Percentiles rank a stretch among this genome's conserved stretches.
These are phyloP conservation scores for Branchipolynoe longqiensis DNA, from an alignment of 2,888 invertebrate genomes.

Conservation along the genomic window DNA sequence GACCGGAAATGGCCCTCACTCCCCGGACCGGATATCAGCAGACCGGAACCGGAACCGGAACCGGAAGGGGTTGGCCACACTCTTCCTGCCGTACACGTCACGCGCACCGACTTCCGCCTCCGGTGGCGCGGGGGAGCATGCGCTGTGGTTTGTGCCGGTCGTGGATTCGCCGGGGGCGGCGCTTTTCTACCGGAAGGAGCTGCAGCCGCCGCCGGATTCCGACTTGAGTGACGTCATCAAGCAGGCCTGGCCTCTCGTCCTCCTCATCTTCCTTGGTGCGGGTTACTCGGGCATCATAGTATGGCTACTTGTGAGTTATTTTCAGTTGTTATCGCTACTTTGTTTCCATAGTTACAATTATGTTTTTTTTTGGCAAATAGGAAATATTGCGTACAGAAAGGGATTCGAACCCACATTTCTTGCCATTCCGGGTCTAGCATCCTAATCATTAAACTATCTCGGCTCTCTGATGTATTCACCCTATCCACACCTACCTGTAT, in stretches of 20 bases:
- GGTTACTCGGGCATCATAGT: conserved; percentile 67
- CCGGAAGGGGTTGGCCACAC: background rate
- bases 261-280: conserved; percentile 64
- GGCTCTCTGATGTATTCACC: too few species aligned
- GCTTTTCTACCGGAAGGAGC: conserved; percentile 59
- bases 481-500: too few species aligned
- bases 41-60: background rate
- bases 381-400: too few species aligned
- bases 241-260: conserved; percentile 66
- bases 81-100: background rate
- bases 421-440: too few species aligned
- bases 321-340: too few species aligned
- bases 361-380: too few species aligned
- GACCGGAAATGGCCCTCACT: background rate
- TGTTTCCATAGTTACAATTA: too few species aligned
- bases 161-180: conserved; percentile 59
- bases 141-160: conserved; percentile 55
- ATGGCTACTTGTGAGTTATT: conserved; percentile 65
- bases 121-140: background rate
- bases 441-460: too few species aligned
- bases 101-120: background rate
- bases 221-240: conserved; percentile 61
- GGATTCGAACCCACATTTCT: too few species aligned
- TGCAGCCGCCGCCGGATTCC: conserved; percentile 59
- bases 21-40: background rate